A percentile compares a stretch with the other conserved stretches of the same genome.
These are phyloP conservation scores for Ceraclea dissimilis DNA, from an alignment of 2,888 invertebrate species.

Conservation along the genomic window DNA sequence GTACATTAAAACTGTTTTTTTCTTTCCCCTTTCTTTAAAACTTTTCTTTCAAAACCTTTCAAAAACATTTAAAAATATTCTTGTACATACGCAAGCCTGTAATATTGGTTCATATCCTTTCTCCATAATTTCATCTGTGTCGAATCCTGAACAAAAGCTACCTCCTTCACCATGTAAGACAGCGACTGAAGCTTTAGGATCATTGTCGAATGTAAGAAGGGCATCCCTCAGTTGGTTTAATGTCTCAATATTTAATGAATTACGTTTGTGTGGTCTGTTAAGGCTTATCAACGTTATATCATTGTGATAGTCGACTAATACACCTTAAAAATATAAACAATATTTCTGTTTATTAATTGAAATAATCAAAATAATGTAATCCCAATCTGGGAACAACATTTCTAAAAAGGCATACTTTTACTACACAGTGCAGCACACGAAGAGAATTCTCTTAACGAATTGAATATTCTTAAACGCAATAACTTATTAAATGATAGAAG, in stretches of 20 bases:
- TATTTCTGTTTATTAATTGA: neutral
- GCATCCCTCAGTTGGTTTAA: slow-evolving; percentile 62
- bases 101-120: slow-evolving; percentile 38
- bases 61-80: neutral
- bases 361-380: slow-evolving; percentile 1
- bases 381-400: too few species aligned
- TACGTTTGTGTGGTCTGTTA: slow-evolving; percentile 75
- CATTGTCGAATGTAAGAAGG: slow-evolving; percentile 71
- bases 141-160: slow-evolving; percentile 88
- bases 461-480: too few species aligned
- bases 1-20: neutral
- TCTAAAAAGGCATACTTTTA: too few species aligned
- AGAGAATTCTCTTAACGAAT: too few species aligned
- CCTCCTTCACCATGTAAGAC: slow-evolving; percentile 89
- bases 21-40: neutral
- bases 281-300: slow-evolving; percentile 74
- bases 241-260: slow-evolving; percentile 70
- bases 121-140: slow-evolving; percentile 65
- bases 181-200: slow-evolving; percentile 59
- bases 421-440: too few species aligned
- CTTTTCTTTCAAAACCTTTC: neutral
- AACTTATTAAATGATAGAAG: too few species aligned
- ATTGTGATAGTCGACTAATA: slow-evolving; percentile 55
- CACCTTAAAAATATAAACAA: slow-evolving; percentile 32
- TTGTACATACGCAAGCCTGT: slow-evolving; percentile 38